Base-by-base conservation (phyloP, 2,888 invertebrate genomes). In the Marasmarcha lunaedactyla region DNA sequence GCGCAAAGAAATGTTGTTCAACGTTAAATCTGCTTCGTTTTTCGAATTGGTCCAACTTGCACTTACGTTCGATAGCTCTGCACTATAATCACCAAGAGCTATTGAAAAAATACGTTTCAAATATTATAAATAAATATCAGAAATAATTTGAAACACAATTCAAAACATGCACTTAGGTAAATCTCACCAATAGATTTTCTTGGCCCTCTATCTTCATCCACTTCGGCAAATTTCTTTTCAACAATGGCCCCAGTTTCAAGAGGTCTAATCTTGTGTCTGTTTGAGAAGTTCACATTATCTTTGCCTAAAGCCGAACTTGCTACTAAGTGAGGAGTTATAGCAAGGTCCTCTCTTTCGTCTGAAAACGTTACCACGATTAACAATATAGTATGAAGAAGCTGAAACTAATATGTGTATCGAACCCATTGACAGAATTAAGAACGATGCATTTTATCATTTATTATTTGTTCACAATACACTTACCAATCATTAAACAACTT, bases 1-100 rank as follows among this genome's bases (percentile, higher is more conserved):
- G 1, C 84, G 71, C 36, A 91, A 48, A 27, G 85, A 86, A 11
- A 92, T 70, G 47, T 65, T 79, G 54, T 84, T 85, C 26, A 88
- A 66, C 1, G 72, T 76, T 38, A 88, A 73, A 14, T 85, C 78
- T 2, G 52, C 45, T 0, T 45, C 20, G 14, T 81, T 72, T 1
- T 57, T 51, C 1, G 57, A 50, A 9, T 44, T 50, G 15, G 57
- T 50, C 87, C 87, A 72, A 15, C 74, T 59, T 20, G 84, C 72
- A 57, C 55, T 59, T 12, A 71, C 54, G 56, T 56, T 59, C 27
- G 63, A 45, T 47, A 77, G 35, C 54, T 72, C 68, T 43, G 81
- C 45, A 41, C 62, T 59, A 41, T 60, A 67, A 0, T 78, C 72
- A 10, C 38, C 41, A 5, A n/a, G n/a, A n/a, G n/a, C n/a, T n/a